Conservation (phyloP, 1,140 invertebrate species). For the Druon quercuslanigerum region DNA sequence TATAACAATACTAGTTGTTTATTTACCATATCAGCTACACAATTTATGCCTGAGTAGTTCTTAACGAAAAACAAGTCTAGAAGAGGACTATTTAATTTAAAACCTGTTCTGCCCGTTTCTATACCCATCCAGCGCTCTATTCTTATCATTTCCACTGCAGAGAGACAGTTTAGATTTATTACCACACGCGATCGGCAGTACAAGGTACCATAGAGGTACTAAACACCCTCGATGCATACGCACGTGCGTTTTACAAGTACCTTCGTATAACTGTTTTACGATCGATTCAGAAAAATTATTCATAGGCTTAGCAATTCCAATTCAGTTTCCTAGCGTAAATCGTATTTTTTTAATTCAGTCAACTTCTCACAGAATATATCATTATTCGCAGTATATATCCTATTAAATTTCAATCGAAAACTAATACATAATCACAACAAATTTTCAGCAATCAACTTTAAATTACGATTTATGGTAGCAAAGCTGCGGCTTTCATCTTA, state of each 20-base stretch:
- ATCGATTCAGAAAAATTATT: background rate
- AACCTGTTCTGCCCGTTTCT: conserved; percentile 11
- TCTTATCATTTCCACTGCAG: conserved; percentile 41
- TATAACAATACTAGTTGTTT: no score
- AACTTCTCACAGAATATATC: background rate
- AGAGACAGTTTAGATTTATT: conserved; percentile 39
- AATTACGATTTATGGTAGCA: no score
- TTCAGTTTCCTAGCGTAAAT: background rate
- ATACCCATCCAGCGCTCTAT: conserved; percentile 32
- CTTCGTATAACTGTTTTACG: background rate
- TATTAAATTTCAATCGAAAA: no score
- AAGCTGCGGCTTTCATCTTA: no score
- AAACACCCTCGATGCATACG: conserved; percentile 33
- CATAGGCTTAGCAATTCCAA: background rate
- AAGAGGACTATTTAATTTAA: background rate
- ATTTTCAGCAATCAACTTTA: no score
- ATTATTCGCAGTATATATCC: no score
- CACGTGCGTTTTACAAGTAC: conserved; percentile 29
- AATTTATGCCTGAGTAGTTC: no score
- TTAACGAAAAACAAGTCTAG: background rate
- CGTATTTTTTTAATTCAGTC: background rate
- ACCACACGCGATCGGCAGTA: conserved; percentile 32
- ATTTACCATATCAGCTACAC: no score
- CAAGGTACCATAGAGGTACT: conserved; percentile 34
- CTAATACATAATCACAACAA: no score